Percentiles rank a stretch among this genome's conserved stretches.
Conservation (phyloP, 2,888 invertebrate species). For the Andrena praecox region DNA sequence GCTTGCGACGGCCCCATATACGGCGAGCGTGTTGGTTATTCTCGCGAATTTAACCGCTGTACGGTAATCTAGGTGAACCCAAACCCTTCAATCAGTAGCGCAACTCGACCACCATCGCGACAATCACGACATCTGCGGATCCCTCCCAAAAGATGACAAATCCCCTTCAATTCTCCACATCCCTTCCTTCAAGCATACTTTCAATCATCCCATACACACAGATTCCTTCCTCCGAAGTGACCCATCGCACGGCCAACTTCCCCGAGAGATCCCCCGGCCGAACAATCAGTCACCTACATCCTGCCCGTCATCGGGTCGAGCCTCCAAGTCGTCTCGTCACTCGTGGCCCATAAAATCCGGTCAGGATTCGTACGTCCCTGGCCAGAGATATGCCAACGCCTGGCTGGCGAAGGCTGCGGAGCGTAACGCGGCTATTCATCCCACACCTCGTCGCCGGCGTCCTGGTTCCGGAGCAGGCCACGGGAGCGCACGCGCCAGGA, state of each 20-base stretch:
- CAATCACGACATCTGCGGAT: too few species aligned
- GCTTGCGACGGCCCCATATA: conserved; percentile 43
- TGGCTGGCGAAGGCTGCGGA: conserved; percentile 59
- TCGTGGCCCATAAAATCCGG: conserved; percentile 19
- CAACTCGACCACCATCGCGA: too few species aligned
- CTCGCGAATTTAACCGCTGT: background rate
- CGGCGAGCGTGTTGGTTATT: background rate
- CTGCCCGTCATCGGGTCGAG: conserved; percentile 21
- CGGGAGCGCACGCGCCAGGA: conserved; percentile 72
- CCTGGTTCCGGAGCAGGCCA: conserved; percentile 70
- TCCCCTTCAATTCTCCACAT: conserved; percentile 16
- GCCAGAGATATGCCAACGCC: conserved; percentile 52
- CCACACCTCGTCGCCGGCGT: conserved; percentile 71
- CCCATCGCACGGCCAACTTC: conserved; percentile 17
- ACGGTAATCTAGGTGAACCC: too few species aligned
- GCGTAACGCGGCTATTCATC: conserved; percentile 76
- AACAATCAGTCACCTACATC: conserved; percentile 36
- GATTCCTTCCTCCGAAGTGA: conserved; percentile 33
- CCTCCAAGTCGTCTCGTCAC: conserved; percentile 10
- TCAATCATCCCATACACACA: conserved; percentile 30
- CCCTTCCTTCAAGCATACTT: conserved; percentile 14
- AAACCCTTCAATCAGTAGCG: too few species aligned
- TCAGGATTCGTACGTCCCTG: conserved; percentile 44
- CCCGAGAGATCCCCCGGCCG: conserved; percentile 8
- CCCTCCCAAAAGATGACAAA: background rate